Percentiles rank a stretch among this genome's conserved stretches.
These are phyloP conservation scores for Chiroxiphia lanceolata DNA, from an alignment of 2,797 vertebrate species.

Conservation along the genomic window DNA sequence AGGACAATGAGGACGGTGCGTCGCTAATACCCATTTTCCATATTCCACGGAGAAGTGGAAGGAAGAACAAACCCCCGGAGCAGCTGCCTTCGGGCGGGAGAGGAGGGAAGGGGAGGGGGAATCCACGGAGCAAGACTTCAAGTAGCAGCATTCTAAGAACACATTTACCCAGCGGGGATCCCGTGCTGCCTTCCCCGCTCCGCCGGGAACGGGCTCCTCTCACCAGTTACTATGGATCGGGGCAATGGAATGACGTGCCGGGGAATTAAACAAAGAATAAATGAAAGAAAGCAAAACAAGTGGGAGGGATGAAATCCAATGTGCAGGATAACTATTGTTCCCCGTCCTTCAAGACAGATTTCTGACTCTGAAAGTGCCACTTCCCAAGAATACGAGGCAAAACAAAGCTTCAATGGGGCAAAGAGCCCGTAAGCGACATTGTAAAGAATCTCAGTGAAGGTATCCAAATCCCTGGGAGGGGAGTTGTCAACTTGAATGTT, in stretches of 20 bases:
- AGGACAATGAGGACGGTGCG: background rate
- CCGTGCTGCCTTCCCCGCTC: background rate
- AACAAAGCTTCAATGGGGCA: conserved; percentile 48
- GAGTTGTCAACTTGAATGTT: conserved; percentile 54
- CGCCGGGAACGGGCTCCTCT: background rate
- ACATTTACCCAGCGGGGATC: conserved; percentile 24
- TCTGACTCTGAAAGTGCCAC: conserved; percentile 65
- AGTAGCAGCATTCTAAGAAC: background rate
- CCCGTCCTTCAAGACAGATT: conserved; percentile 40
- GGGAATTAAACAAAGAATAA: conserved; percentile 64
- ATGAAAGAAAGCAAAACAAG: conserved; percentile 65
- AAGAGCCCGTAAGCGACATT: conserved; percentile 13
- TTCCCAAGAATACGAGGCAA: conserved; percentile 47
- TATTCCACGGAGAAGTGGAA: background rate
- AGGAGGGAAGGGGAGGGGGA: background rate
- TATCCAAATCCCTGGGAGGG: conserved; percentile 49
- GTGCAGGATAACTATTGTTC: conserved; percentile 61
- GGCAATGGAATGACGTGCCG: conserved; percentile 49
- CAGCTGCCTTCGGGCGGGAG: background rate
- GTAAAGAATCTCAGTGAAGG: conserved; percentile 43
- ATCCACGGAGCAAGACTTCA: background rate
- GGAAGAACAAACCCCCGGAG: background rate
- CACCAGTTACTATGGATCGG: conserved; percentile 60
- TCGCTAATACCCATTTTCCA: background rate
- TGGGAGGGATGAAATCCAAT: conserved; percentile 59